Conservation (phyloP, 2,888 invertebrate species). For the Chamaedrilus cognettii region DNA sequence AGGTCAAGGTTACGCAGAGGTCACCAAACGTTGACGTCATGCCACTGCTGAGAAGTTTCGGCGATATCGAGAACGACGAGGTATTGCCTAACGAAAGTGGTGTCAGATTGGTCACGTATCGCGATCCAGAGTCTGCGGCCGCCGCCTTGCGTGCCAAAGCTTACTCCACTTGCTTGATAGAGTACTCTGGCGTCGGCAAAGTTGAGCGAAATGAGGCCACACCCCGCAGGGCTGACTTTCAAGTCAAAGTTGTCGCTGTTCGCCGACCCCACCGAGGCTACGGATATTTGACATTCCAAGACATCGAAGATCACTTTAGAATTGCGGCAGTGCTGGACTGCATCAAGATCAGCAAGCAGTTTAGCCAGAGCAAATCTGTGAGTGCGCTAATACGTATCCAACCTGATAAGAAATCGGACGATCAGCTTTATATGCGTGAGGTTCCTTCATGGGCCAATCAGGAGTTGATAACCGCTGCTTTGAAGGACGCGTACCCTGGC, state of each 20-base stretch:
- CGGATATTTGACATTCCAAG: neutral
- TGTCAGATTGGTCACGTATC: conserved; percentile 12
- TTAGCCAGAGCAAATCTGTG: neutral
- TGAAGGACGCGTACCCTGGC: neutral
- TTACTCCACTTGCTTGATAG: neutral
- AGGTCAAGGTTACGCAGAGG: neutral
- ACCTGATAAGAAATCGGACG: neutral
- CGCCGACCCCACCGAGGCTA: neutral
- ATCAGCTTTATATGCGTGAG: conserved; percentile 11
- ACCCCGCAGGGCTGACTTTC: neutral
- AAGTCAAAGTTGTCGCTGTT: neutral
- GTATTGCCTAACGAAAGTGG: neutral
- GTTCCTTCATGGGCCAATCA: conserved; percentile 10
- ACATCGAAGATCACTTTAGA: neutral
- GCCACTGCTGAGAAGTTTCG: neutral
- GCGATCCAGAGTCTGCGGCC: neutral
- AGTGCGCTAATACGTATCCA: neutral
- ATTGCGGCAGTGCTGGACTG: neutral
- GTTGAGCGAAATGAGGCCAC: neutral
- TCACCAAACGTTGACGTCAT: neutral
- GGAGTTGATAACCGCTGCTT: conserved; percentile 1
- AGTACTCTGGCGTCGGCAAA: too few species aligned
- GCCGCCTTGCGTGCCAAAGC: neutral
- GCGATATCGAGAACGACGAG: conserved; percentile 5
- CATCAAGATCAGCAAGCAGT: neutral